phyloP scores from a whole-genome alignment of 2,888 invertebrate genomes.

The Oegoconia quadripuncta region DNA sequence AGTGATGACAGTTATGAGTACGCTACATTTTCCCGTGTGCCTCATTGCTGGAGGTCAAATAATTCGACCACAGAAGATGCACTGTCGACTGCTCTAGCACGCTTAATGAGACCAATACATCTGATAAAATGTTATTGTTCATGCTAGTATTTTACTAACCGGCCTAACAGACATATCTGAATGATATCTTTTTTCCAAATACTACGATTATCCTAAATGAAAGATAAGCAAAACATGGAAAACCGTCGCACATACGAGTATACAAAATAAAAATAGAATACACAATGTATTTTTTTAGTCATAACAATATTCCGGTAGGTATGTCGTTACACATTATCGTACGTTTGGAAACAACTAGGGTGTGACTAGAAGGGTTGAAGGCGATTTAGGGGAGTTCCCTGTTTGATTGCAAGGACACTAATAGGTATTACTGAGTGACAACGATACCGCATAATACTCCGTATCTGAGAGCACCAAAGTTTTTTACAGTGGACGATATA shows the following conservation, averaged over 20 bases:
- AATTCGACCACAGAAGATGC: constrained; percentile 61
- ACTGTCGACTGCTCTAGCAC: constrained; percentile 38
- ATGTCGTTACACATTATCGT: constrained; percentile 43
- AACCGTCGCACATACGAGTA: no score
- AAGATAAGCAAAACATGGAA: no score
- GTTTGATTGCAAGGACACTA: constrained; percentile 41
- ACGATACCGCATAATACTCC: constrained; percentile 15
- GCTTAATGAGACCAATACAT: constrained; percentile 65
- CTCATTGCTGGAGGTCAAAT: constrained; percentile 65
- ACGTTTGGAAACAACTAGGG: constrained; percentile 52
- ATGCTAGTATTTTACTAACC: not conserved
- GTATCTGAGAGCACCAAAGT: constrained; percentile 4
- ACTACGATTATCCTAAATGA: no score
- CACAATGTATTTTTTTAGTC: no score
- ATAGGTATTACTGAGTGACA: constrained; percentile 21
- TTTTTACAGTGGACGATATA: constrained; percentile 7
- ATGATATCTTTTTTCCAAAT: no score
- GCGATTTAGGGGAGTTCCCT: constrained; percentile 56
- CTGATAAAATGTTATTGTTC: constrained; percentile 55
- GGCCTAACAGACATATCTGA: no score
- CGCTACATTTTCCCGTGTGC: constrained; percentile 67
- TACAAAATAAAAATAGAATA: no score
- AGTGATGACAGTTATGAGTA: constrained; percentile 66
- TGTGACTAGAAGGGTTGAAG: constrained; percentile 62
- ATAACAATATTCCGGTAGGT: constrained; percentile 28